Evolutionary conservation across 2,888 invertebrate species (phyloP).

Genomic region (Acanthosoma haemorrhoidale): DNA sequence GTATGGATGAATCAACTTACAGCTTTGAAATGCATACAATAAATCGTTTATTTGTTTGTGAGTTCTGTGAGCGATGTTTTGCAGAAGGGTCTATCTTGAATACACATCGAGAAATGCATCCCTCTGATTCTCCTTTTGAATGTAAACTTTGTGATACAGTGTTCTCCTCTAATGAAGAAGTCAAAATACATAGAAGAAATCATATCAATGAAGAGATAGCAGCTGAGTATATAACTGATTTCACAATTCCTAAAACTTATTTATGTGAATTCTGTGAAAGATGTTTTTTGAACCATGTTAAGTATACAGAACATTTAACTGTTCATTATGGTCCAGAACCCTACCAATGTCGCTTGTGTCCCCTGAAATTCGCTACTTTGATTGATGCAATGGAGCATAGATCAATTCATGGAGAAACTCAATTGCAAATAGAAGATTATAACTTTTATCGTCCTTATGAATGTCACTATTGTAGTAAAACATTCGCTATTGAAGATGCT

Average conservation of each 20-base stretch:
- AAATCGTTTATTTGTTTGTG: constrained; percentile 41
- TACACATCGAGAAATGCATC: constrained; percentile 41
- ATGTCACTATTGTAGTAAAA: constrained; percentile 40
- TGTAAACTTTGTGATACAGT: constrained; percentile 24
- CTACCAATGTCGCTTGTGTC: constrained; percentile 39
- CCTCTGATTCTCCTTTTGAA: constrained; percentile 28
- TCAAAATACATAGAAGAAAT: neutral
- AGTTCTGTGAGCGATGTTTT: constrained; percentile 42
- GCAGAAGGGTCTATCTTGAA: constrained; percentile 41
- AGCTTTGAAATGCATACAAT: constrained; percentile 41
- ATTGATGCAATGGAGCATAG: constrained; percentile 36
- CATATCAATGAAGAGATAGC: constrained; percentile 19
- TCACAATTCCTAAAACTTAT: constrained; percentile 38
- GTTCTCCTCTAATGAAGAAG: constrained; percentile 2
- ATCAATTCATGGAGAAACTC: constrained; percentile 31
- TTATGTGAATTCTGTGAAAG: constrained; percentile 41
- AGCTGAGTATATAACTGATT: constrained; percentile 36
- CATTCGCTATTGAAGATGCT: constrained; percentile 41
- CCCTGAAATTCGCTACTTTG: constrained; percentile 34
- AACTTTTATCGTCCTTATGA: constrained; percentile 40
- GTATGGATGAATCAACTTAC: constrained; percentile 38
- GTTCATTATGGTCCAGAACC: constrained; percentile 40
- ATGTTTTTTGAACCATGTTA: constrained; percentile 38
- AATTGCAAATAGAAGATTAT: constrained; percentile 29
- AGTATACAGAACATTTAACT: constrained; percentile 40